Conservation (phyloP, 2,113 vertebrate species). For the Ailurus styani region DNA sequence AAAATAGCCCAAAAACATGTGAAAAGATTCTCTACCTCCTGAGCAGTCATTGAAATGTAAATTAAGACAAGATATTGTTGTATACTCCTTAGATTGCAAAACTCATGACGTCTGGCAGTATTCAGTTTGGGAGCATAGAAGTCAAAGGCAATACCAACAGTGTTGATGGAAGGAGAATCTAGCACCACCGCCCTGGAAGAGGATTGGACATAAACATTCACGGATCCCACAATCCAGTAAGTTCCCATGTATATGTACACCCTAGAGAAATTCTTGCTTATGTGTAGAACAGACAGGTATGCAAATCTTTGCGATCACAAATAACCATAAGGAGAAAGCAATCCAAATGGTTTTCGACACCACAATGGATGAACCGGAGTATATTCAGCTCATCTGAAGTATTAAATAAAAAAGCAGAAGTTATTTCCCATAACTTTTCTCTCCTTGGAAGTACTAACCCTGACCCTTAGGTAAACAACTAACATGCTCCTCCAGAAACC, state of each 20-base stretch:
- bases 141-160: neutral
- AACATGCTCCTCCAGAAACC: neutral
- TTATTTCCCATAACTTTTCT: neutral
- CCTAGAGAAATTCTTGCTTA: accelerated
- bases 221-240: neutral
- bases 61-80: neutral
- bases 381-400: neutral
- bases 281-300: neutral
- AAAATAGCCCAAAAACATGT: neutral
- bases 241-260: neutral
- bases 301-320: neutral
- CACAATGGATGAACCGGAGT: neutral
- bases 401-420: neutral
- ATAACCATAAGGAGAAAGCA: neutral
- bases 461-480: accelerated
- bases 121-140: neutral
- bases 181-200: neutral
- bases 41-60: neutral
- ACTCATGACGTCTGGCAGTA: neutral
- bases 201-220: neutral
- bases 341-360: neutral
- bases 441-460: neutral
- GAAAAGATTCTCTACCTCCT: neutral
- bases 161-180: neutral
- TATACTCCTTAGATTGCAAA: neutral